These are phyloP conservation scores for Sorex maritimensis DNA, from an alignment of 2,797 vertebrate genomes.

Conservation along the genomic window DNA sequence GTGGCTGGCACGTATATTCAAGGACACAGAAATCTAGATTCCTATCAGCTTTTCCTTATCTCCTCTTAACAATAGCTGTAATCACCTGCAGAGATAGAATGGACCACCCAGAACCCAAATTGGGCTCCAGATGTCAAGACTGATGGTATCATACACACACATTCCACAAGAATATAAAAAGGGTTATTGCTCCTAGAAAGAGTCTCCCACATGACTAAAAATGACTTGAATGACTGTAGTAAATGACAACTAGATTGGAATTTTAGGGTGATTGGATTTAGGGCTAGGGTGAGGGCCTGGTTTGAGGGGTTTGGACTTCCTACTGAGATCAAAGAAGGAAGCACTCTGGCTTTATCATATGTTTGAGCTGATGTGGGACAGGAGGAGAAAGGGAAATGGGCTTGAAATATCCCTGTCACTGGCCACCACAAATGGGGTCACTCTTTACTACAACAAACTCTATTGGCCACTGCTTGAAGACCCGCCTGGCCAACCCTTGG, in stretches of 20 bases:
- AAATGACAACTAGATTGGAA: neutral
- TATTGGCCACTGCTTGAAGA: neutral
- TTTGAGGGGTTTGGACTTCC: neutral
- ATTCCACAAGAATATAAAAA: neutral
- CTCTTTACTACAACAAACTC: neutral
- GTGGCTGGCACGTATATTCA: conserved; percentile 2
- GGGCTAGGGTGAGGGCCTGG: neutral
- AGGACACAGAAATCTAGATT: neutral
- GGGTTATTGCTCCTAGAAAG: neutral
- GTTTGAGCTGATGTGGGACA: neutral
- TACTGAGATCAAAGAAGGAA: neutral
- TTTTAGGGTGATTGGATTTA: neutral
- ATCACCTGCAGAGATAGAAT: neutral
- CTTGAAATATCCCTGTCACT: neutral
- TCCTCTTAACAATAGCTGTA: neutral
- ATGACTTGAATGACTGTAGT: neutral
- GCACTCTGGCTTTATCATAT: neutral
- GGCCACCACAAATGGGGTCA: neutral
- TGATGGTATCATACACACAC: too few species aligned
- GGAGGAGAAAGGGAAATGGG: neutral
- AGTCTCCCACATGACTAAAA: neutral
- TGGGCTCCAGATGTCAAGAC: neutral
- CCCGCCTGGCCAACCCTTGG: neutral
- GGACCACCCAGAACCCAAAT: neutral
- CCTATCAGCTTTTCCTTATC: neutral